Percentiles rank a stretch among this genome's conserved stretches.
Evolutionary conservation across 2,888 invertebrate species (phyloP).

Genomic region (Sphaerophoria taeniata): DNA sequence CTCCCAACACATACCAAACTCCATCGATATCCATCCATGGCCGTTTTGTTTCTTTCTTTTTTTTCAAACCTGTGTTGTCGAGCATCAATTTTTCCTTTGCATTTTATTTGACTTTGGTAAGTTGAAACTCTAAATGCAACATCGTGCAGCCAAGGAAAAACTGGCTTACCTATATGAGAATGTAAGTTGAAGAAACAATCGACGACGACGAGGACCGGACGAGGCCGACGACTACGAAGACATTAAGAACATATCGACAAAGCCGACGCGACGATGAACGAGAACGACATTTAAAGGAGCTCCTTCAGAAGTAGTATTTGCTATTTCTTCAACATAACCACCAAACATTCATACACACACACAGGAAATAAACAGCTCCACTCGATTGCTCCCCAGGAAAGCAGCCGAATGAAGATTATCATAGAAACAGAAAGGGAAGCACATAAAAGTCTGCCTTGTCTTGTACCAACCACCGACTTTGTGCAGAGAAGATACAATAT

Average conservation of each 20-base stretch:
- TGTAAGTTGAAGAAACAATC: neutral
- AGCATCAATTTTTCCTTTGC: constrained; percentile 40
- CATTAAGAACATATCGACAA: too few relatives aligned
- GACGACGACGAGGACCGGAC: constrained; percentile 7
- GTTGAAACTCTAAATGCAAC: constrained; percentile 58
- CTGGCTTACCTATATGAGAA: constrained; percentile 9
- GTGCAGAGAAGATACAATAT: constrained; percentile 14
- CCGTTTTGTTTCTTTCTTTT: neutral
- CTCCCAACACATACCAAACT: constrained; percentile 4
- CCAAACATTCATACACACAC: neutral
- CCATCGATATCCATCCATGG: neutral
- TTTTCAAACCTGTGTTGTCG: neutral
- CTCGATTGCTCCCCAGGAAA: constrained; percentile 23
- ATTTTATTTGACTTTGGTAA: constrained; percentile 24
- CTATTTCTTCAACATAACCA: constrained; percentile 52
- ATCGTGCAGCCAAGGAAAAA: constrained; percentile 51
- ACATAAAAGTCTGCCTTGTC: constrained; percentile 49
- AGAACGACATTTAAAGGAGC: constrained; percentile 44
- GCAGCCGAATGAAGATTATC: constrained; percentile 3
- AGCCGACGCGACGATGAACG: neutral
- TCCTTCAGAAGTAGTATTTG: constrained; percentile 72
- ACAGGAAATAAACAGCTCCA: constrained; percentile 2
- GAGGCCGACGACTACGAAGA: neutral
- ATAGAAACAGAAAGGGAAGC: constrained; percentile 59
- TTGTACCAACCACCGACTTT: neutral